Evolutionary conservation across 2,888 invertebrate species (phyloP).

Genomic region (Cosmopolites sordidus): DNA sequence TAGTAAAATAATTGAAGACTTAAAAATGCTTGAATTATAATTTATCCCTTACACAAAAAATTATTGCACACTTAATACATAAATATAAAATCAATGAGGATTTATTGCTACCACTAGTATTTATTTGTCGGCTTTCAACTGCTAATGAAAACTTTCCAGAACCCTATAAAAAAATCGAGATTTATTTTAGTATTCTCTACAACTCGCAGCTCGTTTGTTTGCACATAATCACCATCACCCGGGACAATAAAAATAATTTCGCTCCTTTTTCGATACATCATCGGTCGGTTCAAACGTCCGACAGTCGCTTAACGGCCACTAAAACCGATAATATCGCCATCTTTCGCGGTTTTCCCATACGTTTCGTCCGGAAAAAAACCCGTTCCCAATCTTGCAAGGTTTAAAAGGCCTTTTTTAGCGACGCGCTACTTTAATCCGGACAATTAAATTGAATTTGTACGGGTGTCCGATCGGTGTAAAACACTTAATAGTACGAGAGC

Average conservation of each 20-base stretch:
- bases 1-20: too few species aligned
- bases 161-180: too few species aligned
- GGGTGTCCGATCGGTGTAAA: slow-evolving; percentile 37
- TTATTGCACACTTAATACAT: too few species aligned
- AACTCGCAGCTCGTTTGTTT: background rate
- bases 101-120: too few species aligned
- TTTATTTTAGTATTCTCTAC: background rate
- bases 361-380: background rate
- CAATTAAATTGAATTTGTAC: slow-evolving; percentile 41
- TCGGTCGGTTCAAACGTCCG: slow-evolving; percentile 14
- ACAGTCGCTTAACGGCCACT: slow-evolving; percentile 4
- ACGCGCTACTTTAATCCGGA: slow-evolving; percentile 4
- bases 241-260: slow-evolving; percentile 12
- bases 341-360: slow-evolving; percentile 18
- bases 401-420: background rate
- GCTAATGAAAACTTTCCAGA: too few species aligned
- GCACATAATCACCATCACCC: background rate
- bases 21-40: too few species aligned
- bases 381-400: background rate
- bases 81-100: too few species aligned
- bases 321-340: slow-evolving; percentile 13
- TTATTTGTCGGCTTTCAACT: too few species aligned
- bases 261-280: slow-evolving; percentile 18
- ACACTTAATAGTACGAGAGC: slow-evolving; percentile 40
- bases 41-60: too few species aligned